A percentile compares a stretch with the other conserved stretches of the same genome.
phyloP scores from a whole-genome alignment of 2,113 vertebrate genomes.

The Etheostoma spectabile region DNA sequence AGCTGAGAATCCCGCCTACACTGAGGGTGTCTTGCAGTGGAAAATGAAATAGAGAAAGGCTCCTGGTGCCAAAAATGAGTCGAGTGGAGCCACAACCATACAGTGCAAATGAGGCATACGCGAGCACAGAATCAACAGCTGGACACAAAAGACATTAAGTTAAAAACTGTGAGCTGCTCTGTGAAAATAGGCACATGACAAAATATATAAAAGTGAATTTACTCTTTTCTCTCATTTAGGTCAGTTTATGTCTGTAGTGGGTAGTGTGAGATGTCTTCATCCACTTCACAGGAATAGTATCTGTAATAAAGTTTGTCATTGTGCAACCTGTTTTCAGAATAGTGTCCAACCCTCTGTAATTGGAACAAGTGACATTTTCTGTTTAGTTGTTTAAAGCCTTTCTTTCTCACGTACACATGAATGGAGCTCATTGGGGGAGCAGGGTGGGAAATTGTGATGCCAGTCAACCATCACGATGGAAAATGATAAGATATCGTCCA shows the following conservation, averaged over 20 bases:
- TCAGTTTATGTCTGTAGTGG: not conserved
- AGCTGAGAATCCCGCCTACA: too few species aligned
- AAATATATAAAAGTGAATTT: not conserved
- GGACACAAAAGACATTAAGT: not conserved
- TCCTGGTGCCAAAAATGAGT: too few species aligned
- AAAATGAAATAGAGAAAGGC: too few species aligned
- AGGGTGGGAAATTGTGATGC: too few species aligned
- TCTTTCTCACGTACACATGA: not conserved
- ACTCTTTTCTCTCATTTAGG: not conserved
- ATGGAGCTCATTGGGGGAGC: too few species aligned
- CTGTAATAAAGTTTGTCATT: conserved; percentile 48
- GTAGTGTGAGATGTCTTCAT: conserved; percentile 2
- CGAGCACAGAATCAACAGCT: not conserved
- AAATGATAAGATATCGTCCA: too few species aligned
- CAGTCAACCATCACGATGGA: too few species aligned
- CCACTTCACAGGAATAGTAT: conserved; percentile 1
- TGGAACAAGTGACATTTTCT: conserved; percentile 44
- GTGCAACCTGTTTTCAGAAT: conserved; percentile 22
- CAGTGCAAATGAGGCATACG: too few species aligned
- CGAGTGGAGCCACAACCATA: too few species aligned
- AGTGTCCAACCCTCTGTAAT: conserved; percentile 29
- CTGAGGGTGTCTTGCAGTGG: too few species aligned
- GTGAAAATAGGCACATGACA: not conserved
- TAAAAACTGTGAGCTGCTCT: not conserved
- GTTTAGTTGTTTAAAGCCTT: conserved; percentile 15